phyloP scores from a whole-genome alignment of 2,797 vertebrate genomes.

The Crax fasciolata region DNA sequence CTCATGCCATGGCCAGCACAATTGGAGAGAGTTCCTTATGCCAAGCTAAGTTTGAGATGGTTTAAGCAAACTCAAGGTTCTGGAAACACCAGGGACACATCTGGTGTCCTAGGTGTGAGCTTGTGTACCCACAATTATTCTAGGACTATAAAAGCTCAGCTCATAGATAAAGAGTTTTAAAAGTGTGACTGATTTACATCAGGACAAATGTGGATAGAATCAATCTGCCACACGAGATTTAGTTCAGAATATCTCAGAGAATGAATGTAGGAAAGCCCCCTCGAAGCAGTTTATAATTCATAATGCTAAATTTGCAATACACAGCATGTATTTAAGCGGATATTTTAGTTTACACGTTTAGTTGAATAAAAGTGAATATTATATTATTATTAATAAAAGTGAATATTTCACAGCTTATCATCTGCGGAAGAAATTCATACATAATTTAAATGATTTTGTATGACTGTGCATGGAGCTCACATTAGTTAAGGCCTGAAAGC shows the following conservation, averaged over 20 bases:
- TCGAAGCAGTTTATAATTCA: not conserved
- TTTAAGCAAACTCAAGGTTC: not conserved
- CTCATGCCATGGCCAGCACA: not conserved
- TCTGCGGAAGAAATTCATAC: not conserved
- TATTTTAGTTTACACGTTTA: not conserved
- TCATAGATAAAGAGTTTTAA: not conserved
- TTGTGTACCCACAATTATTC: not conserved
- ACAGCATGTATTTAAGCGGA: not conserved
- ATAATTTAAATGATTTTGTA: not conserved
- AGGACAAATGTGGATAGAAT: not conserved
- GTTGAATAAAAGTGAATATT: constrained; percentile 13
- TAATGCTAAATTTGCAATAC: not conserved
- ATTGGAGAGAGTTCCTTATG: not conserved
- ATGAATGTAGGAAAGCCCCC: not conserved
- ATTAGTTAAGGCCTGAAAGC: not conserved
- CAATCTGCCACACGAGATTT: not conserved
- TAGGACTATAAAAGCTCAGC: not conserved
- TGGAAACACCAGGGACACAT: not conserved
- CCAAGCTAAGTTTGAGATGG: not conserved
- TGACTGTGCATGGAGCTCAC: not conserved
- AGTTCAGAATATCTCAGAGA: not conserved
- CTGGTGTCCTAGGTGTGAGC: not conserved
- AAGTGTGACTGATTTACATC: not conserved
- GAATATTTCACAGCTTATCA: constrained; percentile 3
- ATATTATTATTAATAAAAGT: not conserved